Percentiles rank a stretch among this genome's conserved stretches.
Evolutionary conservation across 1,140 invertebrate species (phyloP).

Genomic region (Drosophila busckii): DNA sequence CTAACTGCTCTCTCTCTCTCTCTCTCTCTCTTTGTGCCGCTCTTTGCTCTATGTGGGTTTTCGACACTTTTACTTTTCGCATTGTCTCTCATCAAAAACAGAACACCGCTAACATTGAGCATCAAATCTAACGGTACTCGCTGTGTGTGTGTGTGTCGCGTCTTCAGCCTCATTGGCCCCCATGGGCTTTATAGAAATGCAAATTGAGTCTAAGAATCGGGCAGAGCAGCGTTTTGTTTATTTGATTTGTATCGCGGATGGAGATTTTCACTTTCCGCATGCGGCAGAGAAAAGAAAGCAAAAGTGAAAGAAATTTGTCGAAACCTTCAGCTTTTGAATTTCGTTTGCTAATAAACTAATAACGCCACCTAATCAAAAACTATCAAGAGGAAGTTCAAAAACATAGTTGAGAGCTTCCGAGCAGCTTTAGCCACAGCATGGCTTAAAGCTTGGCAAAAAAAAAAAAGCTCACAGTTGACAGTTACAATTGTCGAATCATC

Average conservation of each 20-base stretch:
- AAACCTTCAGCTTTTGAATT: conserved; percentile 25
- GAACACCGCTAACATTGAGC: conserved; percentile 25
- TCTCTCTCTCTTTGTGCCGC: not conserved
- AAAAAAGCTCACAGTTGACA: not conserved
- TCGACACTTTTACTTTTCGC: conserved; percentile 38
- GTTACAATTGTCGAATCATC: conserved; percentile 11
- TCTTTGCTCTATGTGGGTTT: not conserved
- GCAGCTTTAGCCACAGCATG: conserved; percentile 17
- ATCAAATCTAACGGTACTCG: conserved; percentile 25
- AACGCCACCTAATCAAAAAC: not conserved
- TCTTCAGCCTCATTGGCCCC: too few relatives aligned
- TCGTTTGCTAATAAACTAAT: not conserved
- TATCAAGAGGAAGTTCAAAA: not conserved
- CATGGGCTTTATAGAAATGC: conserved; percentile 51
- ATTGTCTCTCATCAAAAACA: conserved; percentile 39
- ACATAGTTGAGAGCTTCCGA: too few relatives aligned
- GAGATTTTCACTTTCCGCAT: conserved; percentile 59
- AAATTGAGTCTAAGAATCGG: conserved; percentile 35
- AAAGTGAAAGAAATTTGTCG: conserved; percentile 53
- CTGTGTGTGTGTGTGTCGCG: too few relatives aligned
- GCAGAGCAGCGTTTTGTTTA: conserved; percentile 2
- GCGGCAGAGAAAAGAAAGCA: conserved; percentile 28
- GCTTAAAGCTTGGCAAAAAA: too few relatives aligned
- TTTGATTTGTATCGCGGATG: too few relatives aligned
- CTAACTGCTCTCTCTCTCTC: too few relatives aligned